Evolutionary conservation across 2,888 invertebrate species (phyloP).

Genomic region (Synanthedon formicaeformis): DNA sequence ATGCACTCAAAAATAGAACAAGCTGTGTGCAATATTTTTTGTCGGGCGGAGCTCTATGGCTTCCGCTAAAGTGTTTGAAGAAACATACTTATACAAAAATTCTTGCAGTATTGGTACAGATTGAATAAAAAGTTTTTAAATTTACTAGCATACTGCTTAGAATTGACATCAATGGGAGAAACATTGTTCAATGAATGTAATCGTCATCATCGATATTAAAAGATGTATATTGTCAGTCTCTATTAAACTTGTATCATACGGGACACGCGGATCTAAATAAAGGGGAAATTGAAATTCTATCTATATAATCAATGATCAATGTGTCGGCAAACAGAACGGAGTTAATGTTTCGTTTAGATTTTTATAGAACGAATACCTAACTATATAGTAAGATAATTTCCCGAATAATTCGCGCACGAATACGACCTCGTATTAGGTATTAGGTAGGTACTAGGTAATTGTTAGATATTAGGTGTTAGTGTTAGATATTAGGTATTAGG

Average conservation of each 20-base stretch:
- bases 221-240: constrained; percentile 43
- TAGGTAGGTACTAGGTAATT: too few species aligned
- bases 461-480: too few species aligned
- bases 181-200: neutral
- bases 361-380: too few species aligned
- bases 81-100: neutral
- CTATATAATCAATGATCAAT: neutral
- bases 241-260: constrained; percentile 46
- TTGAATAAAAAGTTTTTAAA: neutral
- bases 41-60: constrained; percentile 30
- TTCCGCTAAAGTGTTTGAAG: constrained; percentile 27
- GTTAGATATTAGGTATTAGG: too few species aligned
- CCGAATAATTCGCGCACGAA: too few species aligned
- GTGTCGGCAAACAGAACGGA: too few species aligned
- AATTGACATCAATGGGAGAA: constrained; percentile 1
- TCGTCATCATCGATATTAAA: constrained; percentile 5
- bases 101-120: neutral
- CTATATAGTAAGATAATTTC: too few species aligned
- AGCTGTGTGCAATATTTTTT: constrained; percentile 69
- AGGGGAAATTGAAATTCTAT: constrained; percentile 15
- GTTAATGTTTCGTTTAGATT: too few species aligned
- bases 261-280: constrained; percentile 37
- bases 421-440: too few species aligned
- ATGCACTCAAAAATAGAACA: constrained; percentile 69
- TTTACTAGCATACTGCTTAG: neutral